A percentile compares a stretch with the other conserved stretches of the same genome.
These are phyloP conservation scores for Rhopalosiphum nymphaeae DNA, from an alignment of 2,888 invertebrate genomes.

Conservation along the genomic window DNA sequence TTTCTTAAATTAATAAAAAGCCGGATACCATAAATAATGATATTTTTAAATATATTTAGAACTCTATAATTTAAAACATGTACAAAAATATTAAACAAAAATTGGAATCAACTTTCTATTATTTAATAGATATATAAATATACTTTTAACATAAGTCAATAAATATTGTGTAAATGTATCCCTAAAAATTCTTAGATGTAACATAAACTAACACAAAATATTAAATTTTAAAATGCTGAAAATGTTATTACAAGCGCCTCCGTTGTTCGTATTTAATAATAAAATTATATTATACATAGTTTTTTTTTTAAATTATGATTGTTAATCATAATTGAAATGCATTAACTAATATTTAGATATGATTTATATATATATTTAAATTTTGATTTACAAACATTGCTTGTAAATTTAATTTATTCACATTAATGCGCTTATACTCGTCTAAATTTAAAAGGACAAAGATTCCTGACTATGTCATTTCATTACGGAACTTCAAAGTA, in stretches of 20 bases:
- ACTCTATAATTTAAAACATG: neutral
- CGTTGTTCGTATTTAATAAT: too few species aligned
- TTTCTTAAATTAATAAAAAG: too few species aligned
- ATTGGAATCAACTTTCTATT: neutral
- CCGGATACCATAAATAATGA: neutral
- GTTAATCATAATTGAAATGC: neutral
- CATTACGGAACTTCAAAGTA: constrained; percentile 27
- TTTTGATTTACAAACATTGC: neutral
- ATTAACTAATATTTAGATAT: neutral
- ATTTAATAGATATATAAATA: too few species aligned
- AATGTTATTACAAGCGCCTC: too few species aligned
- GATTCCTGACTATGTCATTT: constrained; percentile 26
- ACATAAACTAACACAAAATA: too few species aligned
- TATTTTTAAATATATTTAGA: neutral
- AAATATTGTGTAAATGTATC: too few species aligned
- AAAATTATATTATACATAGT: neutral
- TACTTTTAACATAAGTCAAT: too few species aligned
- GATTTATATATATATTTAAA: neutral
- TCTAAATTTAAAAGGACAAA: constrained; percentile 22
- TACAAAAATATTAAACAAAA: neutral
- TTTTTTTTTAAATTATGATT: neutral
- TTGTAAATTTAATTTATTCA: neutral
- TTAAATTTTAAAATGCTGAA: too few species aligned
- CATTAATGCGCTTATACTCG: neutral
- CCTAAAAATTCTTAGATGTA: too few species aligned